phyloP scores from a whole-genome alignment of 92 coral and sea anemone genomes.

The Palythoa grandiflora region DNA sequence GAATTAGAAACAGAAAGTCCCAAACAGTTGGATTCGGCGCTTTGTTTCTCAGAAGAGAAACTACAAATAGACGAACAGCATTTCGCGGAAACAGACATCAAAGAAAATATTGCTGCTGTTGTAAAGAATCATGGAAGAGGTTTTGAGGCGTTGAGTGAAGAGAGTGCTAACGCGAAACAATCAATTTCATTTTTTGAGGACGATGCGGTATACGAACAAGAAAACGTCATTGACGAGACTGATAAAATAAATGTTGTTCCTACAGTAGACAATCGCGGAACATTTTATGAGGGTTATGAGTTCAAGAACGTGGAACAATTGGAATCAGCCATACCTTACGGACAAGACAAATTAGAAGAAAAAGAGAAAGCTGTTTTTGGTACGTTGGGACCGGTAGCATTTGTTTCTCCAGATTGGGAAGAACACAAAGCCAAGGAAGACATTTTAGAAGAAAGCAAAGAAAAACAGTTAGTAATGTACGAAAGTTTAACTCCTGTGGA shows the following conservation, averaged over 20 bases:
- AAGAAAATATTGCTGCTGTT: neutral
- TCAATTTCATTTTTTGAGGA: neutral
- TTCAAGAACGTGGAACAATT: neutral
- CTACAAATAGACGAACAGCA: conserved; percentile 30
- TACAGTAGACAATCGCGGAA: neutral
- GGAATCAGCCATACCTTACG: neutral
- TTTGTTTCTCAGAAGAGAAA: conserved; percentile 19
- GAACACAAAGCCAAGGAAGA: neutral
- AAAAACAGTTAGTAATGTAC: conserved; percentile 20
- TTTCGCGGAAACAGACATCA: conserved; percentile 10
- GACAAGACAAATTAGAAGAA: neutral
- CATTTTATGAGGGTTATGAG: neutral
- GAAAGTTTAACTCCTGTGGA: conserved; percentile 1
- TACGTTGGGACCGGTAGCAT: neutral
- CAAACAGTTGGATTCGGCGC: conserved; percentile 37
- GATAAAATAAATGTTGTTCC: neutral
- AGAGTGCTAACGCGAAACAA: neutral
- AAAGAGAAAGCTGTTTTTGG: neutral
- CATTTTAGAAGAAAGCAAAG: conserved; percentile 13
- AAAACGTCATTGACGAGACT: neutral
- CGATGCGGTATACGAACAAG: neutral
- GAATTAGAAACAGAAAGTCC: conserved; percentile 18
- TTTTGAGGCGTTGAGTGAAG: neutral
- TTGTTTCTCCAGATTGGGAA: neutral
- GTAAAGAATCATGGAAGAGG: neutral